A percentile compares a stretch with the other conserved stretches of the same genome.
Conservation (phyloP, 2,113 vertebrate genomes). For the rabbit (Oryctolagus cuniculus) region mOryCun1.1 NC_091443.1:75017501-75018000, state of each 20-base stretch:
- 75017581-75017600: neutral
- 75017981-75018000: conserved; percentile 76
- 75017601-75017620: neutral
- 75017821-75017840: conserved; percentile 98
- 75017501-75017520: neutral
- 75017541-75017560: too few relatives aligned
- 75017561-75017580: too few relatives aligned
- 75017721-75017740: neutral
- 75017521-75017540: neutral
- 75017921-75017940: conserved; percentile 39
- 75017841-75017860: conserved; percentile 99
- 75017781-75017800: conserved; percentile 40
- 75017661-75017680: conserved; percentile 14
- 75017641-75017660: neutral
- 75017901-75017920: conserved; percentile 90
- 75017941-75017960: neutral
- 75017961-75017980: conserved; percentile 56
- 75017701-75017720: conserved; percentile 24
- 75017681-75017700: neutral
- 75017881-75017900: conserved; percentile 99
- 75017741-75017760: neutral
- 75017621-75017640: neutral
- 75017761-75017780: conserved; percentile 43
- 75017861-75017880: conserved; percentile 98
- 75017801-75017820: conserved; percentile 97